Percentiles rank a stretch among this genome's conserved stretches.
These are phyloP conservation scores for Bombus pyrosoma DNA, from an alignment of 1,140 invertebrate species.

Conservation along the genomic window DNA sequence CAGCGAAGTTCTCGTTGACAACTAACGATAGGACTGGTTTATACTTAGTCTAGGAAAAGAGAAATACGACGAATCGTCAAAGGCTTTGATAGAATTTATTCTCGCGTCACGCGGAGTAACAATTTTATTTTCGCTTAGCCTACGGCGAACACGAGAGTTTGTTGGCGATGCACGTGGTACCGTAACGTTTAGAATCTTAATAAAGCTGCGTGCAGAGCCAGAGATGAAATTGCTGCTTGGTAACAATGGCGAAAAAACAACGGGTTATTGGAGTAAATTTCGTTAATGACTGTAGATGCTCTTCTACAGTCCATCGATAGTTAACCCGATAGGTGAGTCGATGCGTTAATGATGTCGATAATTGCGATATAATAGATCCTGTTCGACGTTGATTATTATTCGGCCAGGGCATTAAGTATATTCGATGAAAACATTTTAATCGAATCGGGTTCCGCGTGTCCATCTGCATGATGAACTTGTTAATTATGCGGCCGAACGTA, in stretches of 20 bases:
- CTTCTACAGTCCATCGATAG: background rate
- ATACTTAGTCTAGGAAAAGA: background rate
- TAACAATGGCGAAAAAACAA: background rate
- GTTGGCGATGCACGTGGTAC: background rate
- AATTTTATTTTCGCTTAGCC: slow-evolving; percentile 16
- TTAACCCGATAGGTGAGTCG: background rate
- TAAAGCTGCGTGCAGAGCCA: too few species aligned
- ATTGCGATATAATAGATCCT: slow-evolving; percentile 6
- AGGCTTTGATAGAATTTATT: background rate
- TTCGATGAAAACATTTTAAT: slow-evolving; percentile 42
- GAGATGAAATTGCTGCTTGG: background rate
- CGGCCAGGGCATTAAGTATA: background rate
- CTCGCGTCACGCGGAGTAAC: background rate
- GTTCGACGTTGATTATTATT: slow-evolving; percentile 36
- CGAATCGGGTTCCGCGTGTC: slow-evolving; percentile 5
- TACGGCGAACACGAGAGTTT: background rate
- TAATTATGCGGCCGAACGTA: slow-evolving; percentile 7
- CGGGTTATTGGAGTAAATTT: background rate
- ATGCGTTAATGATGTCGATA: slow-evolving; percentile 39
- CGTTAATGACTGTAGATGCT: background rate
- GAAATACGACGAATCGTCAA: background rate
- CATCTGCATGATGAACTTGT: slow-evolving; percentile 19
- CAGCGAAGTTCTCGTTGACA: background rate
- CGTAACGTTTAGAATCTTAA: background rate
- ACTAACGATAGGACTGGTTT: background rate